Evolutionary conservation across 2,888 invertebrate species (phyloP).

Genomic region (Hydriomena furcata): DNA sequence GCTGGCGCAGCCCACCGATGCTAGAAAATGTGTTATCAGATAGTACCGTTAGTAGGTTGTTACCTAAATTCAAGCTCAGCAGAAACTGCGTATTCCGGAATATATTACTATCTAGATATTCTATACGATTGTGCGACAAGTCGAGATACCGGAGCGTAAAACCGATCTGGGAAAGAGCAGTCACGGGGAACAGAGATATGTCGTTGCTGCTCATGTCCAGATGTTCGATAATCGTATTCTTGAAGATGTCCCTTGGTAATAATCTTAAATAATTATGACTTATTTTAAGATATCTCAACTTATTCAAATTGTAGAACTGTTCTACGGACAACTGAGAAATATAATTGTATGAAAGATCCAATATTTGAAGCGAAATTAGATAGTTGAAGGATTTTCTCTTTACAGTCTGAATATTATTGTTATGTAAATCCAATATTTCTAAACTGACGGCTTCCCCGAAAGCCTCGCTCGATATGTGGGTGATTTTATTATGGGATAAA

Average conservation of each 20-base stretch:
- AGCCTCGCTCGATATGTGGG: conserved; percentile 87
- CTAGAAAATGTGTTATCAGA: conserved; percentile 95
- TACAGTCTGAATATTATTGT: conserved; percentile 88
- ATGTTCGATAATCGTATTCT: conserved; percentile 90
- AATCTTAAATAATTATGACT: conserved; percentile 88
- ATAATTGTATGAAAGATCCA: conserved; percentile 90
- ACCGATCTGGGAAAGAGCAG: conserved; percentile 90
- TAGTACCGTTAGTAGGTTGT: conserved; percentile 91
- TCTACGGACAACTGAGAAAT: conserved; percentile 90
- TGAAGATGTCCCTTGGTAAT: conserved; percentile 90
- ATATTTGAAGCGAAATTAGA: conserved; percentile 88
- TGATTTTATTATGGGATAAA: conserved; percentile 89
- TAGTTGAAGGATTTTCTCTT: conserved; percentile 91
- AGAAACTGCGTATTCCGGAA: conserved; percentile 92
- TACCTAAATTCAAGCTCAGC: conserved; percentile 89
- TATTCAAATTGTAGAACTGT: conserved; percentile 90
- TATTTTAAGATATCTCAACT: conserved; percentile 88
- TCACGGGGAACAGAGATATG: conserved; percentile 90
- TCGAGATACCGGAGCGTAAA: conserved; percentile 91
- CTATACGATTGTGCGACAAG: conserved; percentile 90
- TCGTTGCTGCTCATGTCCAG: conserved; percentile 91
- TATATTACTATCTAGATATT: conserved; percentile 94
- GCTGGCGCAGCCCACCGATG: conserved; percentile 88
- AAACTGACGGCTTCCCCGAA: conserved; percentile 88
- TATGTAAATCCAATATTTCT: conserved; percentile 88